Evolutionary conservation across 2,888 invertebrate species (phyloP), one percentile per base, ranked within the genome.

Genomic region (Tenthredo scrophulariae): DNA sequence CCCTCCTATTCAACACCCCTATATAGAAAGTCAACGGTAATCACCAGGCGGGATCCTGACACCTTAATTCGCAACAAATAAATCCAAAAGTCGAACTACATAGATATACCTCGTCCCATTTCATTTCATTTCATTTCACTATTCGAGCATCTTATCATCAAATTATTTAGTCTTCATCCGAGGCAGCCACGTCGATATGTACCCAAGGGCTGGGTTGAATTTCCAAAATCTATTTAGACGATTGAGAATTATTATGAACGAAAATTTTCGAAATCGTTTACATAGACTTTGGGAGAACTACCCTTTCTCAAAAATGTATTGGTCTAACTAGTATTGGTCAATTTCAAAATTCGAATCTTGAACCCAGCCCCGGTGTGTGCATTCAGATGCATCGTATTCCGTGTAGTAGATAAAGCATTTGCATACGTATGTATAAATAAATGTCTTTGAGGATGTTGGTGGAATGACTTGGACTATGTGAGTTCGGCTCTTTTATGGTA

Each of bases 391-490:
- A 50, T 18, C 18, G 50, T 50, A 18, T 50, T 50, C 50, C 50
- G 50, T 18, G 50, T n/a, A 50, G 18, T n/a, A 50, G 18, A 54
- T n/a, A n/a, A 54, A 54, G 26, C 26, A 22, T 62, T 62, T 13
- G 22, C 26, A 9, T 4, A 22, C 13, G 6, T n/a, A 13, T 4
- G 10, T 4, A 10, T 26, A 7, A 2, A 7, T 10, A n/a, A n/a
- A n/a, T n/a, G 26, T 29, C 26, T 29, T 43, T n/a, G 22, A 22
- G 72, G 29, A 40, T n/a, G 43, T 22, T 43, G 43, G 43, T 40
- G 40, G 5, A 22, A n/a, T 74, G 70, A 74, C 72, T 74, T 74
- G 72, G 22, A 74, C n/a, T 18, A 43, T 74, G 72, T 74, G 72
- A 74, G 72, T 74, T 74, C 13, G 72, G 22, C 22, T 74, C 72